Evolutionary conservation across 1,140 invertebrate genomes (phyloP).

Genomic region (Centruroides sculpturatus): DNA sequence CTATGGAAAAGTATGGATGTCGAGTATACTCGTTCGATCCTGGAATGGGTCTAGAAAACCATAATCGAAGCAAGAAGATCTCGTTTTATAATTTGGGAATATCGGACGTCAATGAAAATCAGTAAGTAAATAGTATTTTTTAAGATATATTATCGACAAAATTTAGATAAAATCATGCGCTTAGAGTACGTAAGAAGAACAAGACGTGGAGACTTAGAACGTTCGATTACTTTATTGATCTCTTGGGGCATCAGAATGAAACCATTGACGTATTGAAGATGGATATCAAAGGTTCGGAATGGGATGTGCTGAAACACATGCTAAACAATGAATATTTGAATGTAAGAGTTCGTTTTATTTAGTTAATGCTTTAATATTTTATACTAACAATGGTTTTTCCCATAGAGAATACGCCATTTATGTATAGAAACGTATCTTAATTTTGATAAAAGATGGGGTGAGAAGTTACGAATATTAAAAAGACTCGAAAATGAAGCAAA

Average conservation of each 20-base stretch:
- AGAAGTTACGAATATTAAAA: too few species aligned
- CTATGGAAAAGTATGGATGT: conserved; percentile 18
- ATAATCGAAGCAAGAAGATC: conserved; percentile 1
- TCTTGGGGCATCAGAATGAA: conserved; percentile 2
- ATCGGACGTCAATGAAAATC: conserved; percentile 6
- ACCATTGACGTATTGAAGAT: conserved; percentile 15
- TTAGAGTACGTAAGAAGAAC: not conserved
- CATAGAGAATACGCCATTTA: too few species aligned
- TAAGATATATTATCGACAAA: too few species aligned
- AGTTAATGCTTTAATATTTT: too few species aligned
- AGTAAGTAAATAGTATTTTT: not conserved
- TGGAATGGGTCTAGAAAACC: conserved; percentile 13
- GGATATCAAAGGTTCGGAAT: conserved; percentile 15
- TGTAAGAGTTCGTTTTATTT: not conserved
- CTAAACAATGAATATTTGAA: conserved; percentile 2
- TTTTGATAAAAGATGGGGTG: too few species aligned
- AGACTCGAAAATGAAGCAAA: too few species aligned
- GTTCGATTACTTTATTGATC: conserved; percentile 8
- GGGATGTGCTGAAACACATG: conserved; percentile 13
- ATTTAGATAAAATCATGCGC: too few species aligned
- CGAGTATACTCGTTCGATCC: conserved; percentile 21
- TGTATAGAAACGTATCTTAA: too few species aligned
- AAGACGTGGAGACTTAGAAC: conserved; percentile 9
- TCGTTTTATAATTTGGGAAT: conserved; percentile 7
- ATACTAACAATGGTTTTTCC: too few species aligned